Evolutionary conservation across 2,113 vertebrate species (phyloP), one percentile per base, ranked within the genome.

Genomic region (Clarias macrocephalus): DNA sequence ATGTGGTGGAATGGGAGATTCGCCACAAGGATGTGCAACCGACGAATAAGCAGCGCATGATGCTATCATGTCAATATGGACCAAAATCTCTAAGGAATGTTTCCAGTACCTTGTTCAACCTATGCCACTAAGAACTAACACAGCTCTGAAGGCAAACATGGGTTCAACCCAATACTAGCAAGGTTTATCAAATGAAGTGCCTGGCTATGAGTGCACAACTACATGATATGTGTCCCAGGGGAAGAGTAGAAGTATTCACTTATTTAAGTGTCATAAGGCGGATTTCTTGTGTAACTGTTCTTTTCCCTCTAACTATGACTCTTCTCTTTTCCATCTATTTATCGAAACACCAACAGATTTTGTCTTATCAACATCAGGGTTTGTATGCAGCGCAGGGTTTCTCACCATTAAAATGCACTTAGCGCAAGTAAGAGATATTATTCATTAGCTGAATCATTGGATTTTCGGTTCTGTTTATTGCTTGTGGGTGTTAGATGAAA

Each of bases 401-500:
- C 88, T 90, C 91, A 91, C 93, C 92, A 92, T 88, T 89, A 85
- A 83, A 83, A 82, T 70, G 89, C 87, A 68, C 84, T 76, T 80
- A 79, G 79, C 25, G 18, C 33, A 37, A 48, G 66, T 28, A 59
- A 86, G 81, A 86, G 54, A 76, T 63, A 54, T 87, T 75, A 77
- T 87, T 86, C 89, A 92, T 94, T 92, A 91, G 88, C 87, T 91
- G 90, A 91, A 92, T 93, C 81, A 66, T 79, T 89, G 56, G 86
- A 68, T 87, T 90, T 85, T 75, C 75, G 89, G 82, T 88, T 87
- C 65, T 56, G 89, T 92, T 92, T 89, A 93, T 42, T 3, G 88
- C 90, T 88, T 88, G 92, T 92, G 92, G 92, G 93, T 91, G 93
- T 93, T 91, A 84, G 89, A 88, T 88, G 90, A 93, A 93, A 93